A percentile compares a stretch with the other conserved stretches of the same genome.
These are phyloP conservation scores for Aegotheles bennettii DNA, from an alignment of 2,113 vertebrate species.

Conservation along the genomic window DNA sequence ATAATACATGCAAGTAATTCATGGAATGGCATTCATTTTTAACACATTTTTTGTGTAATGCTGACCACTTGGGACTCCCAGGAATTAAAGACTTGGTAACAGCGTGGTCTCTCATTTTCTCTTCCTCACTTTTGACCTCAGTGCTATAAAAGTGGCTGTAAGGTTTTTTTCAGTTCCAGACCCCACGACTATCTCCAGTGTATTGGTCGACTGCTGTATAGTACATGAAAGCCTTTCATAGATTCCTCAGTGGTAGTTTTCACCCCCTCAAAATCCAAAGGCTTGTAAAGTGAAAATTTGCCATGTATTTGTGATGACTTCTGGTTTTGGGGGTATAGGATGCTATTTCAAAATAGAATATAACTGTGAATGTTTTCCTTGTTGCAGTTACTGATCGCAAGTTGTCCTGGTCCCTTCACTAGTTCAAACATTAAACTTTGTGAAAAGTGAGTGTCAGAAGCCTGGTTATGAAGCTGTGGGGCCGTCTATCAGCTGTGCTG, in stretches of 20 bases:
- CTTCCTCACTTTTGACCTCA: not conserved
- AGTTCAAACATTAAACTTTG: not conserved
- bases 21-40: slow-evolving; percentile 18
- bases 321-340: not conserved
- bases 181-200: not conserved
- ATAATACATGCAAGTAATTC: slow-evolving; percentile 23
- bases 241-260: not conserved
- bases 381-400: not conserved
- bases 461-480: not conserved
- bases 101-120: not conserved
- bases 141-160: not conserved
- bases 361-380: not conserved
- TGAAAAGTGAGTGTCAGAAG: not conserved
- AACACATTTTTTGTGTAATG: not conserved
- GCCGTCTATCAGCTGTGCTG: not conserved
- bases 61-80: not conserved
- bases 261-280: not conserved
- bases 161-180: not conserved
- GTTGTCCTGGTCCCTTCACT: not conserved
- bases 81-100: not conserved
- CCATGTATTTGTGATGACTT: not conserved
- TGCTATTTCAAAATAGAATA: not conserved
- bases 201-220: not conserved
- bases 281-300: not conserved
- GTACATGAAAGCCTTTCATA: not conserved